These are phyloP conservation scores for Pinctada fucata DNA, from an alignment of 2,888 invertebrate genomes.

Conservation along the genomic window DNA sequence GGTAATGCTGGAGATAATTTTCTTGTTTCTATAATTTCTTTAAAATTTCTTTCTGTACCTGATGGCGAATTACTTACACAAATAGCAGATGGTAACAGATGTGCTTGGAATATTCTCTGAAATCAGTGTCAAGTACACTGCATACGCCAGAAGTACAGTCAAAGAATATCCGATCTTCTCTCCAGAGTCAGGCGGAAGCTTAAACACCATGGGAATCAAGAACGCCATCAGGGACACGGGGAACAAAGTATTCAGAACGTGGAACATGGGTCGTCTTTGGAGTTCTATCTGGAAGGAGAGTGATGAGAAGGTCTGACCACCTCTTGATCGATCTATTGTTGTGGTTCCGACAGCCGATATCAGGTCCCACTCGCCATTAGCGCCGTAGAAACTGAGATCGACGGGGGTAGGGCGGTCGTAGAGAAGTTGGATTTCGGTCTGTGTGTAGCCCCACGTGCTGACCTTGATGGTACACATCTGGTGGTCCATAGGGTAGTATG, in stretches of 20 bases:
- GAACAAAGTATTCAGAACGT: conserved; percentile 33
- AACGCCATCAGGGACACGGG: conserved; percentile 38
- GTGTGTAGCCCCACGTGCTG: conserved; percentile 49
- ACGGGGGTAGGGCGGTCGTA: neutral
- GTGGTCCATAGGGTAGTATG: conserved; percentile 49
- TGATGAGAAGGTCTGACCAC: conserved; percentile 25
- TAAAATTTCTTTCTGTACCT: no score
- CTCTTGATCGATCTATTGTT: conserved; percentile 18
- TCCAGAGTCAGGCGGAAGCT: conserved; percentile 32
- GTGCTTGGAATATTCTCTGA: conserved; percentile 40
- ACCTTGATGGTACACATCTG: conserved; percentile 45
- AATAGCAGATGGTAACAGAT: conserved; percentile 34
- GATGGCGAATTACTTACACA: conserved; percentile 43
- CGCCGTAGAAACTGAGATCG: conserved; percentile 27
- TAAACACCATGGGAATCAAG: conserved; percentile 36
- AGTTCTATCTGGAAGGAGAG: conserved; percentile 22
- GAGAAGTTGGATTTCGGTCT: conserved; percentile 34
- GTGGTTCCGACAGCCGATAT: conserved; percentile 24
- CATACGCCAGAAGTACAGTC: conserved; percentile 39
- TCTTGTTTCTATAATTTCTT: no score
- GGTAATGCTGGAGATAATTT: no score
- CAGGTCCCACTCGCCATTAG: conserved; percentile 54
- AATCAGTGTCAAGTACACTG: conserved; percentile 38
- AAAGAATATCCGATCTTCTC: conserved; percentile 42
- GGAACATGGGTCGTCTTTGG: conserved; percentile 33